phyloP scores from a whole-genome alignment of 2,888 invertebrate genomes.

The Cyclophora albipunctata region DNA sequence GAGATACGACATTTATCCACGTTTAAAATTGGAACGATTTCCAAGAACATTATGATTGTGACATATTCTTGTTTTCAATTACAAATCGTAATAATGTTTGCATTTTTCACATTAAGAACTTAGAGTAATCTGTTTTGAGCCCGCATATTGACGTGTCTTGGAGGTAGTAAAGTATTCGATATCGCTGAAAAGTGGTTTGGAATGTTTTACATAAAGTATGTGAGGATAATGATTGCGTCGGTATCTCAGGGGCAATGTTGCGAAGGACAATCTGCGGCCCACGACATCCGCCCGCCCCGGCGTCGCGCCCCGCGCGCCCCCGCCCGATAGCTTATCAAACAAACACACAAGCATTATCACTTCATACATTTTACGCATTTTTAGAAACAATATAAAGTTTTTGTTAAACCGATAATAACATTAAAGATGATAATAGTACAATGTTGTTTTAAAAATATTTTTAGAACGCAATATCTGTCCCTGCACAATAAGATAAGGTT shows the following conservation, averaged over 20 bases:
- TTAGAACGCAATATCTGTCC: too few species aligned
- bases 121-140: too few species aligned
- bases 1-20: conserved; percentile 63
- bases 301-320: conserved; percentile 21
- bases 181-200: too few species aligned
- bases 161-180: too few species aligned
- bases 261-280: conserved; percentile 61
- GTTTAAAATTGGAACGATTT: conserved; percentile 63
- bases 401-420: too few species aligned
- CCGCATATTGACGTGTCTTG: too few species aligned
- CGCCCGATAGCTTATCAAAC: conserved; percentile 48
- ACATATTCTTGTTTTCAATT: conserved; percentile 36
- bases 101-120: not conserved
- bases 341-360: conserved; percentile 23
- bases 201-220: too few species aligned
- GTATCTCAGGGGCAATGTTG: conserved; percentile 50
- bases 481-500: too few species aligned
- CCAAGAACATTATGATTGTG: conserved; percentile 58
- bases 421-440: not conserved
- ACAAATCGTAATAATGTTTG: not conserved
- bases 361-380: not conserved
- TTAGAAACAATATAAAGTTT: not conserved
- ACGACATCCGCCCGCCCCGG: conserved; percentile 44
- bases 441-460: not conserved
- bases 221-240: too few species aligned